phyloP scores from a whole-genome alignment of 2,888 invertebrate genomes.

The Xanthorhoe spadicearia region DNA sequence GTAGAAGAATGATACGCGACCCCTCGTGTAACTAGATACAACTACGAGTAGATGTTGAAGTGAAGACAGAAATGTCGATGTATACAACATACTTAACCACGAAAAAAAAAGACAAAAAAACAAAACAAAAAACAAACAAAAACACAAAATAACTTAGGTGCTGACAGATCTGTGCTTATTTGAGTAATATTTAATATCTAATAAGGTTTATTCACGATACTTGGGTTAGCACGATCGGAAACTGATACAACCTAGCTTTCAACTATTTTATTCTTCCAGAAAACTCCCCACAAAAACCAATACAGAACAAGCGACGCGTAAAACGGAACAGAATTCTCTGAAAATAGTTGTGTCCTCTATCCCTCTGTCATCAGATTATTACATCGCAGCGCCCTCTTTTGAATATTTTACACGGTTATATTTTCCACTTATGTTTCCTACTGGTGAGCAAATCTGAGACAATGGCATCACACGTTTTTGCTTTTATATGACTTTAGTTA shows the following conservation, averaged over 20 bases:
- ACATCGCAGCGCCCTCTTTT: slow-evolving; percentile 33
- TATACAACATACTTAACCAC: too few relatives aligned
- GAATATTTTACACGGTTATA: slow-evolving; percentile 30
- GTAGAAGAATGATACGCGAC: slow-evolving; percentile 71
- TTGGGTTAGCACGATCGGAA: too few relatives aligned
- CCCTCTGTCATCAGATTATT: slow-evolving; percentile 42
- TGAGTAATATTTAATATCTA: too few relatives aligned
- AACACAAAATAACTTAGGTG: too few relatives aligned
- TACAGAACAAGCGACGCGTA: slow-evolving; percentile 27
- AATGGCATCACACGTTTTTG: background rate
- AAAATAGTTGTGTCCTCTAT: slow-evolving; percentile 32
- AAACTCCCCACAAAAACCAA: slow-evolving; percentile 10
- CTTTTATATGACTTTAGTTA: slow-evolving; percentile 6
- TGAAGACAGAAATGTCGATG: too few relatives aligned
- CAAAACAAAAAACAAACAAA: too few relatives aligned
- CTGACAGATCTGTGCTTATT: too few relatives aligned
- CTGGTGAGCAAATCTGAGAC: slow-evolving; percentile 7
- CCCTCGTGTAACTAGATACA: slow-evolving; percentile 23
- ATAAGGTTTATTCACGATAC: too few relatives aligned
- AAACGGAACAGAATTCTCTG: slow-evolving; percentile 29
- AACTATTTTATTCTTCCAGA: background rate
- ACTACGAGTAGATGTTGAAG: background rate
- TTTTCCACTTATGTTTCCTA: slow-evolving; percentile 22
- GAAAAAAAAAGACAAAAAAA: too few relatives aligned
- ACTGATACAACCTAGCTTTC: background rate